Percentiles rank a stretch among this genome's conserved stretches.
These are phyloP conservation scores for Chlorodrepanis virens DNA, from an alignment of 2,113 vertebrate species.

Conservation along the genomic window DNA sequence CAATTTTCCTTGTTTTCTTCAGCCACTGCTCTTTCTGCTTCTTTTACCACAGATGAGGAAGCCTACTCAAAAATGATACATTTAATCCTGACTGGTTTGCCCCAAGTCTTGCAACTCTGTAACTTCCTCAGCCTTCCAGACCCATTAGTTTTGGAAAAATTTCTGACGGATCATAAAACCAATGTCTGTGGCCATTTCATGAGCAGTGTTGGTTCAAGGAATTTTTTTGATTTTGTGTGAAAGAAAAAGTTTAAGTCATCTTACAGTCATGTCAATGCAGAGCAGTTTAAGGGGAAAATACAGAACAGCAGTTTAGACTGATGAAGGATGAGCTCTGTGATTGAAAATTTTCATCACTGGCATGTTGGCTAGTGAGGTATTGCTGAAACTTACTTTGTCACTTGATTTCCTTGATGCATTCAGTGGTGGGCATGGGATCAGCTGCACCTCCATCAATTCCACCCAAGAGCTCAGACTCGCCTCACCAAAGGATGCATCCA, in stretches of 20 bases:
- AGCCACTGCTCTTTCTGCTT: neutral
- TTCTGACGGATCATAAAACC: neutral
- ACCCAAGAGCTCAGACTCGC: neutral
- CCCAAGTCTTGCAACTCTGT: neutral
- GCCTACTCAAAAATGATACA: neutral
- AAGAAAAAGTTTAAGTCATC: neutral
- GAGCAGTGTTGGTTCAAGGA: neutral
- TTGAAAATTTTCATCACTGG: neutral
- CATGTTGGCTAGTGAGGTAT: neutral
- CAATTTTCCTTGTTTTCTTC: neutral
- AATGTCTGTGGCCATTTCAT: neutral
- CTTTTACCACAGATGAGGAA: neutral
- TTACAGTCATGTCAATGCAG: neutral
- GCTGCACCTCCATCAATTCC: neutral
- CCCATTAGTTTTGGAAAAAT: neutral
- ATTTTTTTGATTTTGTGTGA: neutral
- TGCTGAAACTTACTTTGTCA: neutral
- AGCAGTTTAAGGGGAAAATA: neutral
- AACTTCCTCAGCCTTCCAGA: neutral
- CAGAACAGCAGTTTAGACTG: neutral
- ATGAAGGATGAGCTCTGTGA: neutral
- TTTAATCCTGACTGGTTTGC: neutral
- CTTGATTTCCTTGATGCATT: neutral
- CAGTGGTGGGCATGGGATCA: neutral
- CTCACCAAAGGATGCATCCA: neutral